Evolutionary conservation across 2,888 invertebrate genomes (phyloP).

Genomic region (Hesperia comma): DNA sequence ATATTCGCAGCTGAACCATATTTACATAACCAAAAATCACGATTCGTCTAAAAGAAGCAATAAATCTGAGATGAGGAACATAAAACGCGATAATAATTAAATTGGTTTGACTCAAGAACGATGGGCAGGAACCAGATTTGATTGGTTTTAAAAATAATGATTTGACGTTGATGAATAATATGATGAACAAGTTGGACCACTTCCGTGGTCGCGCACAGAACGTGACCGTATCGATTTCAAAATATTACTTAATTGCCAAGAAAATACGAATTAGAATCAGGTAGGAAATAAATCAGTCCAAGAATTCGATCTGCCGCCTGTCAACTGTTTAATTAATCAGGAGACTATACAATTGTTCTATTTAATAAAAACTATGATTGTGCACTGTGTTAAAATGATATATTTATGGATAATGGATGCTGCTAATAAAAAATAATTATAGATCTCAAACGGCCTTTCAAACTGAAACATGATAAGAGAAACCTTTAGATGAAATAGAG

Average conservation of each 20-base stretch:
- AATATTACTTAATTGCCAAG: constrained; percentile 18
- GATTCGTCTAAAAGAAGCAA: constrained; percentile 9
- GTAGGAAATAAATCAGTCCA: background rate
- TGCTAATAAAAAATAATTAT: too few relatives aligned
- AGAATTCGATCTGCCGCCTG: background rate
- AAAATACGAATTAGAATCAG: background rate
- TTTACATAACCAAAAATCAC: constrained; percentile 29
- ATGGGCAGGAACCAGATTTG: constrained; percentile 1
- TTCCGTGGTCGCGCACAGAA: constrained; percentile 17
- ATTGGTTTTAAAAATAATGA: constrained; percentile 22
- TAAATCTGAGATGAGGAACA: constrained; percentile 24
- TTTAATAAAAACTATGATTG: too few relatives aligned
- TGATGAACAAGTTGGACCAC: constrained; percentile 23
- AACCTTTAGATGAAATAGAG: too few relatives aligned
- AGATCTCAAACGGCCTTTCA: too few relatives aligned
- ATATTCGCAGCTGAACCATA: constrained; percentile 10
- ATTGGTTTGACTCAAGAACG: constrained; percentile 17
- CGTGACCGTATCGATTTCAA: constrained; percentile 16
- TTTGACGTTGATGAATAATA: constrained; percentile 22
- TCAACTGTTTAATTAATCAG: too few relatives aligned
- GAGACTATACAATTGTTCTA: too few relatives aligned
- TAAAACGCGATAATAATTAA: constrained; percentile 14
- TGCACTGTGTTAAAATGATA: too few relatives aligned
- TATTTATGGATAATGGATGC: too few relatives aligned
- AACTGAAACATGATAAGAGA: too few relatives aligned